Percentiles rank a stretch among this genome's conserved stretches.
Evolutionary conservation across 2,797 vertebrate genomes (phyloP).

Genomic region (Urosaurus nigricauda): DNA sequence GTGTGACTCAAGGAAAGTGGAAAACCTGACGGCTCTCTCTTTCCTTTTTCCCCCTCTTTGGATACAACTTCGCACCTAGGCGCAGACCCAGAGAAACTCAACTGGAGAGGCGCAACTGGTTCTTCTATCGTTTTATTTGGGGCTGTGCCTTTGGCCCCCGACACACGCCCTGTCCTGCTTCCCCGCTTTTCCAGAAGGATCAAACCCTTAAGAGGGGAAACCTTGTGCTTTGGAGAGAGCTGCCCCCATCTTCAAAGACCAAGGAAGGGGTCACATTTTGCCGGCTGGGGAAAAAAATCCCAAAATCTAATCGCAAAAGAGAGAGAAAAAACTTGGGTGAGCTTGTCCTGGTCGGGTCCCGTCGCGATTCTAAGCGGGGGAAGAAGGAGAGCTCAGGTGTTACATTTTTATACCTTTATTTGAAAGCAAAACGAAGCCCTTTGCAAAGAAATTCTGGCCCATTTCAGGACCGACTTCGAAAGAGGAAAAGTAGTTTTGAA

Average conservation of each 20-base stretch:
- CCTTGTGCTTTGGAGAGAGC: constrained; percentile 74
- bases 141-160: constrained; percentile 13
- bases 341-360: constrained; percentile 44
- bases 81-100: constrained; percentile 68
- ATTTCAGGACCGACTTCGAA: constrained; percentile 16
- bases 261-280: constrained; percentile 37
- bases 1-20: constrained; percentile 66
- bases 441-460: constrained; percentile 25
- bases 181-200: constrained; percentile 61
- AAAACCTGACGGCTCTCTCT: constrained; percentile 52
- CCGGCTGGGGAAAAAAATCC: constrained; percentile 40
- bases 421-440: not conserved
- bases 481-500: constrained; percentile 34
- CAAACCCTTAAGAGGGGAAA: constrained; percentile 72
- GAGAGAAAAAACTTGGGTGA: constrained; percentile 18
- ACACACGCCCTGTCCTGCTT: no score
- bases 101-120: constrained; percentile 64
- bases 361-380: constrained; percentile 36
- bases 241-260: constrained; percentile 65
- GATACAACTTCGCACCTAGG: constrained; percentile 67
- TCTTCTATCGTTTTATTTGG: constrained; percentile 70
- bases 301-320: constrained; percentile 39
- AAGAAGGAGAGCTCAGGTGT: not conserved
- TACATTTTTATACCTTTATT: constrained; percentile 49
- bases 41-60: constrained; percentile 29